Conservation (phyloP, 2,113 vertebrate species). For the Cervus canadensis region DNA sequence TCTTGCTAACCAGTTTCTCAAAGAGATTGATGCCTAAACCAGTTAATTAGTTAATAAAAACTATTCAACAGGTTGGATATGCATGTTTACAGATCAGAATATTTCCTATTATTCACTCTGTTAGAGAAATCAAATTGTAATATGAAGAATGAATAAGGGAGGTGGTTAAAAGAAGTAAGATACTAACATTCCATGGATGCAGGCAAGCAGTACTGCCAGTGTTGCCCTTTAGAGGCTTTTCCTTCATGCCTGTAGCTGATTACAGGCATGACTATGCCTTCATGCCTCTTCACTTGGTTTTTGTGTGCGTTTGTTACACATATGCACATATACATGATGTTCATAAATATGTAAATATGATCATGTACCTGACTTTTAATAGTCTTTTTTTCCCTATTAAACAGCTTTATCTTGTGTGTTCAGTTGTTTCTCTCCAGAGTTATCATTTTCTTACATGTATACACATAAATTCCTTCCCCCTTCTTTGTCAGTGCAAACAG, state of each 20-base stretch:
- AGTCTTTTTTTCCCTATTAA: not conserved
- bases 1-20: not conserved
- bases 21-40: not conserved
- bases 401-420: not conserved
- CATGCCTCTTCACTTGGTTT: not conserved
- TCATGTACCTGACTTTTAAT: not conserved
- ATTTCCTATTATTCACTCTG: not conserved
- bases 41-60: not conserved
- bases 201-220: not conserved
- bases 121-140: not conserved
- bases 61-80: not conserved
- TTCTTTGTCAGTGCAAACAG: not conserved
- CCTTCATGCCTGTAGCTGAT: not conserved
- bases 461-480: not conserved
- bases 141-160: not conserved
- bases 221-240: not conserved
- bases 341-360: not conserved
- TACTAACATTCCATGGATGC: not conserved
- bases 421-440: not conserved
- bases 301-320: not conserved
- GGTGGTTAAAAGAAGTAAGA: not conserved
- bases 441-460: not conserved
- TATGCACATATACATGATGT: not conserved
- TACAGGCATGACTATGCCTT: not conserved
- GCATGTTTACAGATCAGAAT: not conserved